Conservation (phyloP, 2,888 invertebrate species). For the Plemyria rubiginata region DNA sequence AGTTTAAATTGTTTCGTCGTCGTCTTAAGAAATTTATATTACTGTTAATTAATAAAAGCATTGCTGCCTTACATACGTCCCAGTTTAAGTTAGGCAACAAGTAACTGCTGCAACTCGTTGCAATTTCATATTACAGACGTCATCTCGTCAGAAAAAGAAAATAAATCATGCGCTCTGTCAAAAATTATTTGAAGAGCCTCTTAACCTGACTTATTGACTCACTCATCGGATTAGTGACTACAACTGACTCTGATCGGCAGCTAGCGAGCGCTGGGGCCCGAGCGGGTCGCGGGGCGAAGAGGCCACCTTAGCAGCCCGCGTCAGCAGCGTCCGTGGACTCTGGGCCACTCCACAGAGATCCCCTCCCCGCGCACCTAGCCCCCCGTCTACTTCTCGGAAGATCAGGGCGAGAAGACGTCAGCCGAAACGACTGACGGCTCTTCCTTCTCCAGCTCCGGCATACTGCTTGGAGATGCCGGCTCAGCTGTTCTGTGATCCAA, state of each 20-base stretch:
- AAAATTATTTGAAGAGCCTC: too few relatives aligned
- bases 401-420: slow-evolving; percentile 73
- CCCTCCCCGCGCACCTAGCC: slow-evolving; percentile 55
- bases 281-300: slow-evolving; percentile 65
- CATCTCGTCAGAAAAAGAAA: too few relatives aligned
- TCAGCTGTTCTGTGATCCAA: slow-evolving; percentile 73
- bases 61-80: too few relatives aligned
- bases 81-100: too few relatives aligned
- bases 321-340: slow-evolving; percentile 62
- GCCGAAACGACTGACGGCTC: slow-evolving; percentile 60
- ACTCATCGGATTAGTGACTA: slow-evolving; percentile 25
- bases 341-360: slow-evolving; percentile 52
- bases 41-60: too few relatives aligned
- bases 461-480: slow-evolving; percentile 71
- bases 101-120: too few relatives aligned
- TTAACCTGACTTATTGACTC: too few relatives aligned
- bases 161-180: too few relatives aligned
- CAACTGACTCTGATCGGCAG: slow-evolving; percentile 81
- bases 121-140: too few relatives aligned
- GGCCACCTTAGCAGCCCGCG: slow-evolving; percentile 64
- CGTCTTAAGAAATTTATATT: too few relatives aligned
- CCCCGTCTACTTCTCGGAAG: slow-evolving; percentile 67
- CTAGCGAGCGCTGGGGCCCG: slow-evolving; percentile 82
- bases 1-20: too few relatives aligned
- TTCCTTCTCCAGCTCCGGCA: slow-evolving; percentile 66